Evolutionary conservation across 2,113 vertebrate genomes (phyloP), one percentile per base, ranked within the genome.

Genomic region (Alosa alosa): DNA sequence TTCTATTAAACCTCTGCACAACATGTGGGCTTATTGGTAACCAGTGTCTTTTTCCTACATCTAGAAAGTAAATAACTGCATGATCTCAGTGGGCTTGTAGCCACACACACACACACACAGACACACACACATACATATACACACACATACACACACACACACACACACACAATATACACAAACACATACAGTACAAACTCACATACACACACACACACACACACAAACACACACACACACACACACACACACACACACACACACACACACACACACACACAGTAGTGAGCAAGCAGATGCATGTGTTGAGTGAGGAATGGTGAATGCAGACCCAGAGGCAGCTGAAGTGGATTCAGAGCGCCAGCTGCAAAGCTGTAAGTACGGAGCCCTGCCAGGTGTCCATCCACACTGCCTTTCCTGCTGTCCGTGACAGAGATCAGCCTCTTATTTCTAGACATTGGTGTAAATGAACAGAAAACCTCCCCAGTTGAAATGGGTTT

Each of bases 351-450:
- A 82, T 88, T 86, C 83, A 86, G 49, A 64, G n/a, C 6, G 6
- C 64, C 84, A 89, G 91, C 90, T 91, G 90, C 68, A 84, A 1
- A 20, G 18, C 17, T 64, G 86, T 25, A 13, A 64, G 64, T 9
- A 78, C 9, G 64, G 64, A 25, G 13, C 31, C 4, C 4, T 39
- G 72, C 31, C 72, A 78, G 72, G 72, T 78, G 72, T 78, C 72
- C 25, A 78, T 78, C 39, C 72, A 78, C 72, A 22, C 55, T 60
- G 4, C 20, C 18, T 78, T 78, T 36, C 36, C 72, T 78, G 10
- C 31, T 78, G 39, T 39, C 15, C 11, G 15, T 2, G 13, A 7
- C 64, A 25, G 64, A 31, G 31, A 41, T 4, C 25, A 36, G 31
- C 72, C 72, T 36, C 36, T 39, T 41, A 11, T 11, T 31, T 44